Conservation (phyloP, 2,113 vertebrate species). For the Rynchops niger region DNA sequence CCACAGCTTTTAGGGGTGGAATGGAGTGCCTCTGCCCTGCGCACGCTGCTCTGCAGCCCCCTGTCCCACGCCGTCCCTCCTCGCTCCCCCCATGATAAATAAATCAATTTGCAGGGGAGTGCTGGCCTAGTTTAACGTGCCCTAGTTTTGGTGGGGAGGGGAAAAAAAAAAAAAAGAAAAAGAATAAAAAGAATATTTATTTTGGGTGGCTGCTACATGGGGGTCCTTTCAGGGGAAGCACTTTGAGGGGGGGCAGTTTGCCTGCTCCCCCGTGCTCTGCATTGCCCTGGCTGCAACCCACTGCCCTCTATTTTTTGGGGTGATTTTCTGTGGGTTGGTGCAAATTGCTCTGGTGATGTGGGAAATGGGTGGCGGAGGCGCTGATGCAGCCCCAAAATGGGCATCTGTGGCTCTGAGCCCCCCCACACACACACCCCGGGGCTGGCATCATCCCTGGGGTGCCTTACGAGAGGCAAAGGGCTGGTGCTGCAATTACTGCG, state of each 20-base stretch:
- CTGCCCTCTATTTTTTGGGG: neutral
- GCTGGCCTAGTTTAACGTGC: slow-evolving; percentile 51
- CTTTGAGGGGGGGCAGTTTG: neutral
- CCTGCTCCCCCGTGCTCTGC: neutral
- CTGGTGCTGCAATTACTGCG: rapidly evolving
- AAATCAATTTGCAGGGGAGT: slow-evolving; percentile 42
- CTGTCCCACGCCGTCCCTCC: neutral
- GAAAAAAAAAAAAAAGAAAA: neutral
- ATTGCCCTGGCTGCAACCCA: neutral
- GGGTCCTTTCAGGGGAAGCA: neutral
- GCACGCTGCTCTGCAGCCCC: neutral
- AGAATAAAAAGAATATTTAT: neutral
- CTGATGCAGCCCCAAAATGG: neutral
- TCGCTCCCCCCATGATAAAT: neutral
- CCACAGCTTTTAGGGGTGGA: rapidly evolving
- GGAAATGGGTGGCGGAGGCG: neutral
- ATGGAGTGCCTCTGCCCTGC: neutral
- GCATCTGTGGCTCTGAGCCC: neutral
- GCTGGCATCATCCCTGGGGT: rapidly evolving
- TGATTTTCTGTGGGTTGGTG: neutral
- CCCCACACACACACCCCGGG: neutral
- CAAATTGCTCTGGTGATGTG: neutral
- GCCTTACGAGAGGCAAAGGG: neutral
- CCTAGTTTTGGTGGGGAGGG: slow-evolving; percentile 19
- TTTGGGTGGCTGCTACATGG: slow-evolving; percentile 24